phyloP scores from a whole-genome alignment of 2,113 vertebrate species.

The Sylvilagus bachmani region DNA sequence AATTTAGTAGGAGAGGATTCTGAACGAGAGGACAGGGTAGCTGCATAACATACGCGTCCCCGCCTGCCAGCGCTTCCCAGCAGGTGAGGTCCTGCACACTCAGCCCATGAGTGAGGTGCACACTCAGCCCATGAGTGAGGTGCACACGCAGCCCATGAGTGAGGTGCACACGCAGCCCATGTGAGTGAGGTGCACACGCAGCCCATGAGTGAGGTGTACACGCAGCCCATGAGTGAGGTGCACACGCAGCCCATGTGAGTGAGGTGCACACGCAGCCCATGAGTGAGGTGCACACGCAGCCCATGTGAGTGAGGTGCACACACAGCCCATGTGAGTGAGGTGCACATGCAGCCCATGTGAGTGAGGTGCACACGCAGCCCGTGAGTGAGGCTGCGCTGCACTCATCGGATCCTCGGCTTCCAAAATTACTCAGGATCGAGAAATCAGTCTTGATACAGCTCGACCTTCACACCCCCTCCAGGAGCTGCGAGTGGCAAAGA shows the following conservation, averaged over 20 bases:
- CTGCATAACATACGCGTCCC: not conserved
- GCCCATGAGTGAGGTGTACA: accelerated
- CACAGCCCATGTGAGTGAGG: not conserved
- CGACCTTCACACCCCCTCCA: not conserved
- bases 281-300: not conserved
- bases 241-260: accelerated
- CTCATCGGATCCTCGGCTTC: not conserved
- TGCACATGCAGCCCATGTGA: accelerated
- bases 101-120: accelerated
- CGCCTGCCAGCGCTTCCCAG: not conserved
- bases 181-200: not conserved
- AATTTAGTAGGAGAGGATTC: not conserved
- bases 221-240: not conserved
- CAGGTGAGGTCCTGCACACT: accelerated
- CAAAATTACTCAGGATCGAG: not conserved
- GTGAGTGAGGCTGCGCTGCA: accelerated
- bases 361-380: too few relatives aligned
- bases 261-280: too few relatives aligned
- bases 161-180: too few relatives aligned
- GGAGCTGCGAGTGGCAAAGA: not conserved
- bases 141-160: accelerated
- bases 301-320: accelerated
- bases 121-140: not conserved
- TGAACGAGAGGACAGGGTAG: not conserved
- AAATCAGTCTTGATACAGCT: not conserved